Percentiles rank a stretch among this genome's conserved stretches.
phyloP scores from a whole-genome alignment of 1,140 invertebrate species.

The Neodiprion pinetum region DNA sequence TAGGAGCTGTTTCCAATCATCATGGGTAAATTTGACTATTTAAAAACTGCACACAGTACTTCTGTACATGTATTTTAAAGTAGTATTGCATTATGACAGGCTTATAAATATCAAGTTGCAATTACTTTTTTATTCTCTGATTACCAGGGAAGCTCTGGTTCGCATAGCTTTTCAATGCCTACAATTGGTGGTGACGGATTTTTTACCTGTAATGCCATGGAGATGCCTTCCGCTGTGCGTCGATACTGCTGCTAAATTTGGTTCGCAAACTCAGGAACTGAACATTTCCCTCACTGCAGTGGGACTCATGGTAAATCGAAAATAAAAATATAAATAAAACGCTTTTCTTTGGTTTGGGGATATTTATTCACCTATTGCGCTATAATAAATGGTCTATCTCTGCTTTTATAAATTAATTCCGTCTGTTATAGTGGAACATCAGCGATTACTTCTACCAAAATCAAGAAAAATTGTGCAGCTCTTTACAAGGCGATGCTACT shows the following conservation, averaged over 20 bases:
- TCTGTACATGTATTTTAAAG: conserved; percentile 5
- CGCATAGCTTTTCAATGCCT: conserved; percentile 95
- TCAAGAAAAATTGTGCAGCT: conserved; percentile 82
- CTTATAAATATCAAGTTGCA: conserved; percentile 17
- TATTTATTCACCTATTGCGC: background rate
- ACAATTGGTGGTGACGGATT: conserved; percentile 96
- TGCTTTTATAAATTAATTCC: background rate
- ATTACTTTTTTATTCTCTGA: background rate
- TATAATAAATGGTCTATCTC: too few species aligned
- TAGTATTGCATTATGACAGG: conserved; percentile 14
- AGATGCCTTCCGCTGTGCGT: conserved; percentile 89
- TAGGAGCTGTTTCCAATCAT: conserved; percentile 91
- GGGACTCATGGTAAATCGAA: conserved; percentile 83
- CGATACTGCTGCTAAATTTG: conserved; percentile 95
- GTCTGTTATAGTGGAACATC: conserved; percentile 88
- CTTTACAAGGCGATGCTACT: conserved; percentile 70
- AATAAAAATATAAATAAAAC: conserved; percentile 9
- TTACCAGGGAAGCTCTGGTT: conserved; percentile 85
- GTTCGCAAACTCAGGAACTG: conserved; percentile 93
- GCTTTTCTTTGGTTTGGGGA: conserved; percentile 3
- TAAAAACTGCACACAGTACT: background rate
- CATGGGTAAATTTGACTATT: conserved; percentile 74
- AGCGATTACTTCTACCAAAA: conserved; percentile 97
- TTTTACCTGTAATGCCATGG: conserved; percentile 87
- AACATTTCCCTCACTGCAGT: conserved; percentile 99